These are phyloP conservation scores for Peucedramus taeniatus DNA, from an alignment of 2,113 vertebrate species.

Conservation along the genomic window DNA sequence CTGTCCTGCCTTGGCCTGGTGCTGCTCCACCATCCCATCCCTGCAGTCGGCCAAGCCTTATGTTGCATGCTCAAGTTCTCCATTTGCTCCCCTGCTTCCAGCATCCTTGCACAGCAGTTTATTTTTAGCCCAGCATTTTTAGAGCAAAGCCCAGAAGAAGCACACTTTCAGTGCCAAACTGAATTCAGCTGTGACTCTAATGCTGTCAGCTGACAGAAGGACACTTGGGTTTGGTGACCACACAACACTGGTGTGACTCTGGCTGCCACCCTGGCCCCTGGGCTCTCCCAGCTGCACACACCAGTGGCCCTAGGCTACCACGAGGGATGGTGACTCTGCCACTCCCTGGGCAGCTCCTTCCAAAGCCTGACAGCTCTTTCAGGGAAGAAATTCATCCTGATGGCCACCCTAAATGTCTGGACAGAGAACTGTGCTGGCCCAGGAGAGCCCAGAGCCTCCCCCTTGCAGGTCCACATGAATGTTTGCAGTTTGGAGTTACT, in stretches of 20 bases:
- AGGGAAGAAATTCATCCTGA: background rate
- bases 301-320: background rate
- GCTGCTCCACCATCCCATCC: background rate
- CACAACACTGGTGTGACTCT: background rate
- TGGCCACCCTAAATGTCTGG: too few relatives aligned
- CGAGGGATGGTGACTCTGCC: background rate
- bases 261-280: background rate
- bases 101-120: background rate
- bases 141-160: slow-evolving; percentile 30
- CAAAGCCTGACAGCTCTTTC: background rate
- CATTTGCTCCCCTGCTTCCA: background rate
- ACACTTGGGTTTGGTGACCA: background rate
- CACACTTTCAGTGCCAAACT: background rate
- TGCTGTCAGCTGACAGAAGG: background rate
- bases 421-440: background rate
- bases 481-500: background rate
- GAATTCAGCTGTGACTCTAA: background rate
- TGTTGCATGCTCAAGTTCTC: background rate
- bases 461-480: background rate
- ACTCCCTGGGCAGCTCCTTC: background rate
- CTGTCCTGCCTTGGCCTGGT: background rate
- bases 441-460: background rate
- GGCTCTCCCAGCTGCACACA: background rate
- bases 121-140: slow-evolving; percentile 32
- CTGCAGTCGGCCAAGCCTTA: background rate